phyloP scores from a whole-genome alignment of 1,140 invertebrate species.

The Mizuhopecten yessoensis region DNA sequence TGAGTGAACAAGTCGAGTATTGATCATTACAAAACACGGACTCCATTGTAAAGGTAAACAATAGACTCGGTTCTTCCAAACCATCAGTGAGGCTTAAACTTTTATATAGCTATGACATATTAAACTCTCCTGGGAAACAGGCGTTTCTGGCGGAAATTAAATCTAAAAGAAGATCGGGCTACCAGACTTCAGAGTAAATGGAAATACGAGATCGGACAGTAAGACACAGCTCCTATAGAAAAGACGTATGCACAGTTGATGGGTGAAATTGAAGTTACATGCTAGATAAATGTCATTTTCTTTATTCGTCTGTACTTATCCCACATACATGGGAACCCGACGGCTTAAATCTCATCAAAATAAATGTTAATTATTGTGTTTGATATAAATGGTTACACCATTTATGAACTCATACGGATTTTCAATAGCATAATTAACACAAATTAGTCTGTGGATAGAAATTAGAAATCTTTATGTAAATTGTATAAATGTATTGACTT shows the following conservation, averaged over 20 bases:
- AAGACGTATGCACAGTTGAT: background rate
- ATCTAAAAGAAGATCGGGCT: background rate
- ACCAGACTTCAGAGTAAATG: background rate
- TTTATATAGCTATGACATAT: slow-evolving; percentile 9
- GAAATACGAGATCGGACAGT: background rate
- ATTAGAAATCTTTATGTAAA: no score
- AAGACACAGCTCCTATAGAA: background rate
- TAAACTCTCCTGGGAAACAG: slow-evolving; percentile 23
- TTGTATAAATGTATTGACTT: no score
- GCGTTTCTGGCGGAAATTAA: slow-evolving; percentile 32
- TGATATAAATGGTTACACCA: background rate
- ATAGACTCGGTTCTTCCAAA: background rate
- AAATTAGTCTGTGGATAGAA: no score
- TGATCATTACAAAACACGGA: background rate
- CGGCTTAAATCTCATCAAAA: background rate
- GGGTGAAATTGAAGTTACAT: background rate
- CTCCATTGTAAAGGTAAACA: background rate
- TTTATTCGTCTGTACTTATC: background rate
- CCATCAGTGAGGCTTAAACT: background rate
- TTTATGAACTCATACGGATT: background rate
- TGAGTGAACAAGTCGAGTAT: background rate
- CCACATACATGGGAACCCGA: background rate
- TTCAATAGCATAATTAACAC: no score
- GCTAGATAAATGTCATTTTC: background rate
- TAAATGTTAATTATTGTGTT: background rate